phyloP scores from a whole-genome alignment of 30 jellyfish, hydroid and myxozoan species.

The Nemopilema nomurai region DNA sequence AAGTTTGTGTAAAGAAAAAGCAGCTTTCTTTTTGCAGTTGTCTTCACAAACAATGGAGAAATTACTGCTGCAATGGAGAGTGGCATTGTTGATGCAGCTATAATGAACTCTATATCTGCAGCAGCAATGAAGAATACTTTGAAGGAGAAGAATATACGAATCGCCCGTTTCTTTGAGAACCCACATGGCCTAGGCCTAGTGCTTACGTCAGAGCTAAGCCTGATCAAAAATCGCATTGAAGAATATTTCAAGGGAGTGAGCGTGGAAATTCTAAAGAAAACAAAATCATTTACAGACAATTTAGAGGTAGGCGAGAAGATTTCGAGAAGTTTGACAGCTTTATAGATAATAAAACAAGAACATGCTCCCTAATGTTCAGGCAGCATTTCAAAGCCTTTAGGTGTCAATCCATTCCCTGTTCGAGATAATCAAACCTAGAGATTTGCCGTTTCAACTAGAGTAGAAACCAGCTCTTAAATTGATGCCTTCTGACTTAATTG shows the following conservation, averaged over 20 bases:
- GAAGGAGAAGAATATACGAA: slow-evolving; percentile 28
- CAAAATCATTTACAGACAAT: background rate
- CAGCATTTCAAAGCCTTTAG: no score
- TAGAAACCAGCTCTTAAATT: no score
- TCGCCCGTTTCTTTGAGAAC: slow-evolving; percentile 46
- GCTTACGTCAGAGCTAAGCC: slow-evolving; percentile 43
- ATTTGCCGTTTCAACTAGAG: no score
- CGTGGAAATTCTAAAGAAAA: slow-evolving; percentile 3
- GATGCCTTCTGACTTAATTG: no score
- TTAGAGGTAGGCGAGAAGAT: background rate
- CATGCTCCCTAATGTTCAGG: no score
- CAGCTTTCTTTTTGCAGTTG: background rate
- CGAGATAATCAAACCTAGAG: no score
- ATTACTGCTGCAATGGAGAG: slow-evolving; percentile 46
- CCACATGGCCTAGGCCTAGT: slow-evolving; percentile 69
- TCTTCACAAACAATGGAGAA: background rate
- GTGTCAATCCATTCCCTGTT: no score
- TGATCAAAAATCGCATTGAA: slow-evolving; percentile 40
- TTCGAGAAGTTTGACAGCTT: no score
- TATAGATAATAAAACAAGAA: no score
- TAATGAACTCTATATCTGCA: slow-evolving; percentile 60
- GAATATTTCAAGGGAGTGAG: slow-evolving; percentile 29
- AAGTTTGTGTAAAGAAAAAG: no score
- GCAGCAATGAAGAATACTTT: slow-evolving; percentile 35
- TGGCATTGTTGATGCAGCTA: slow-evolving; percentile 54